Evolutionary conservation across 2,888 invertebrate genomes (phyloP).

Genomic region (Suillia variegata): DNA sequence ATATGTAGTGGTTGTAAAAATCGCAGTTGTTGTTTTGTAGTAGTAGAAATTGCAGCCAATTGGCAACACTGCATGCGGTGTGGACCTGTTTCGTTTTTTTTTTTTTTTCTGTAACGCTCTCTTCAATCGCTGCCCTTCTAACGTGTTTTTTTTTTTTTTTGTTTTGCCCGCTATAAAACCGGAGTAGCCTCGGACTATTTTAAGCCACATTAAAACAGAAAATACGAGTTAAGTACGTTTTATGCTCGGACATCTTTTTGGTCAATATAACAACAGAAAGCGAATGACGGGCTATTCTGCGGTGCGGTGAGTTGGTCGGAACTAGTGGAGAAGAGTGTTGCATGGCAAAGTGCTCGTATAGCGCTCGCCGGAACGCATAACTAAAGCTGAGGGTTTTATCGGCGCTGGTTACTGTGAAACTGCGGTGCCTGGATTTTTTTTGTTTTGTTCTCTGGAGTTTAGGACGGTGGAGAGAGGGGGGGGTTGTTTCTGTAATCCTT

Average conservation of each 20-base stretch:
- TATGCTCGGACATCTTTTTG: background rate
- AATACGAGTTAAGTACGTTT: constrained; percentile 1
- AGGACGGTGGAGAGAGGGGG: too few relatives aligned
- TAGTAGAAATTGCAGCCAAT: background rate
- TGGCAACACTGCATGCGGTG: background rate
- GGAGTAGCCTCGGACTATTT: background rate
- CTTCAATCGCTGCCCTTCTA: too few relatives aligned
- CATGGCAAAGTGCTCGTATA: too few relatives aligned
- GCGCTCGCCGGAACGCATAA: too few relatives aligned
- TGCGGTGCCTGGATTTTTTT: too few relatives aligned
- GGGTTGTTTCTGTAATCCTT: background rate
- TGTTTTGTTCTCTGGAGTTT: too few relatives aligned
- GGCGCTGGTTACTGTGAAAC: background rate
- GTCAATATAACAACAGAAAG: background rate
- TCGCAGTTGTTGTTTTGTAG: too few relatives aligned
- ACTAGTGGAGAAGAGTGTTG: background rate
- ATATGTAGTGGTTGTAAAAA: too few relatives aligned
- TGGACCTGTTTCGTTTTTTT: background rate
- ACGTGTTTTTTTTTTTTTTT: too few relatives aligned
- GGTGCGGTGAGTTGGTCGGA: background rate
- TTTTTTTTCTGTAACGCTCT: background rate
- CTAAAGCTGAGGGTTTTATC: constrained; percentile 1
- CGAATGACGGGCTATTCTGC: too few relatives aligned
- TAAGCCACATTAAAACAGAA: background rate
- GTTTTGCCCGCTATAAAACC: too few relatives aligned